Conservation (phyloP, 2,797 vertebrate genomes). For the Discoglossus pictus region DNA sequence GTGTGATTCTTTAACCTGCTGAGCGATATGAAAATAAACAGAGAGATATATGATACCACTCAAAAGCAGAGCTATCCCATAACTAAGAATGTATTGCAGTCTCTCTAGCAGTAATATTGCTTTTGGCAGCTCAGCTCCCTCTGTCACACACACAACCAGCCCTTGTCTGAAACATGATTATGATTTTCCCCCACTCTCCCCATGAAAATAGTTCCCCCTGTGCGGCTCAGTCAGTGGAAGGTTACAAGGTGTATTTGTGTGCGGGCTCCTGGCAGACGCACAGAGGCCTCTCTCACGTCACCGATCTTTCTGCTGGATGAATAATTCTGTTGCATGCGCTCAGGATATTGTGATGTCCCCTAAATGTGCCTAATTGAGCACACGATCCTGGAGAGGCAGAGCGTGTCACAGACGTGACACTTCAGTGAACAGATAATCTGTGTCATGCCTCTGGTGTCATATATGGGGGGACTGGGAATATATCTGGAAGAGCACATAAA, state of each 20-base stretch:
- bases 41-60: too few relatives aligned
- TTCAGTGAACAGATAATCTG: constrained; percentile 22
- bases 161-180: too few relatives aligned
- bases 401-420: constrained; percentile 31
- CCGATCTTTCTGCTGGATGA: constrained; percentile 19
- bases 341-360: constrained; percentile 33
- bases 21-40: too few relatives aligned
- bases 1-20: too few relatives aligned
- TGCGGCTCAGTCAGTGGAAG: too few relatives aligned
- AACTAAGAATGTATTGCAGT: too few relatives aligned
- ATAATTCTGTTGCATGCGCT: constrained; percentile 31
- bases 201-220: too few relatives aligned
- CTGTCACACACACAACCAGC: too few relatives aligned
- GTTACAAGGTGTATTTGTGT: neutral
- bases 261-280: neutral
- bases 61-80: too few relatives aligned
- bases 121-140: too few relatives aligned
- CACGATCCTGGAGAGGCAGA: constrained; percentile 18
- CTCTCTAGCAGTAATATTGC: constrained; percentile 3
- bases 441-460: constrained; percentile 9
- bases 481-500: constrained; percentile 1
- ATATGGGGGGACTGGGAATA: neutral
- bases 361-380: constrained; percentile 42
- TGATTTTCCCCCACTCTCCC: too few relatives aligned
- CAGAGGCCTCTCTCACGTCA: constrained; percentile 6